Evolutionary conservation across 2,888 invertebrate genomes (phyloP).

Genomic region (Sthenelais limicola): DNA sequence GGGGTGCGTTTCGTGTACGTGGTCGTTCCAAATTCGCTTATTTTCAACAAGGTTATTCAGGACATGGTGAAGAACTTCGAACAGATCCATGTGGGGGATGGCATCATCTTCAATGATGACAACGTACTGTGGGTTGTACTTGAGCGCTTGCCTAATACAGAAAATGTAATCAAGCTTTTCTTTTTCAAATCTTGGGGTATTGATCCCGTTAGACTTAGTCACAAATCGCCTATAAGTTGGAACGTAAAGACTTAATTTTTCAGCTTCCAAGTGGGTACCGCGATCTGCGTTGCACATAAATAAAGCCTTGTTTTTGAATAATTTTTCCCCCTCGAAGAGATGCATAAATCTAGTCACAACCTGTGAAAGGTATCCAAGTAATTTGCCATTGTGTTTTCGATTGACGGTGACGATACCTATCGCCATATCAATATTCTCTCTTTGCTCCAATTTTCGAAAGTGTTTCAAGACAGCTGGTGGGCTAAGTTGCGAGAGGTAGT

Average conservation of each 20-base stretch:
- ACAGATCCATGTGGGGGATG: constrained; percentile 45
- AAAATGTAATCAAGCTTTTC: constrained; percentile 53
- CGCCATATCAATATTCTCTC: constrained; percentile 21
- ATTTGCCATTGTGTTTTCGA: neutral
- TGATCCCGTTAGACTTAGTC: neutral
- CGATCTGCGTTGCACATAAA: constrained; percentile 51
- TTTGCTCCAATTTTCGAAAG: constrained; percentile 14
- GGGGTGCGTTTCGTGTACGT: neutral
- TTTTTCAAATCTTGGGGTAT: constrained; percentile 45
- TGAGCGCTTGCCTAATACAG: constrained; percentile 47
- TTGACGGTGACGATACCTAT: constrained; percentile 34
- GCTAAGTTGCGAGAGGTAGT: constrained; percentile 23
- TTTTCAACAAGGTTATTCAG: constrained; percentile 43
- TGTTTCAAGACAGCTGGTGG: neutral
- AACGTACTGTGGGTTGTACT: constrained; percentile 46
- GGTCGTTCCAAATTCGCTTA: neutral
- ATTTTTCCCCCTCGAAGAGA: constrained; percentile 22
- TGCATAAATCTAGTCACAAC: constrained; percentile 38
- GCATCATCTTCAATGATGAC: constrained; percentile 55
- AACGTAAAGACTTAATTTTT: constrained; percentile 6
- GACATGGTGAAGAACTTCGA: constrained; percentile 45
- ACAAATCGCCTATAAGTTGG: constrained; percentile 48
- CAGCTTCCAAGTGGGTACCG: constrained; percentile 47
- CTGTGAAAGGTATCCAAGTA: constrained; percentile 43
- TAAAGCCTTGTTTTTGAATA: constrained; percentile 39